phyloP scores from a whole-genome alignment of 2,888 invertebrate genomes.

The Perizoma flavofasciatum region DNA sequence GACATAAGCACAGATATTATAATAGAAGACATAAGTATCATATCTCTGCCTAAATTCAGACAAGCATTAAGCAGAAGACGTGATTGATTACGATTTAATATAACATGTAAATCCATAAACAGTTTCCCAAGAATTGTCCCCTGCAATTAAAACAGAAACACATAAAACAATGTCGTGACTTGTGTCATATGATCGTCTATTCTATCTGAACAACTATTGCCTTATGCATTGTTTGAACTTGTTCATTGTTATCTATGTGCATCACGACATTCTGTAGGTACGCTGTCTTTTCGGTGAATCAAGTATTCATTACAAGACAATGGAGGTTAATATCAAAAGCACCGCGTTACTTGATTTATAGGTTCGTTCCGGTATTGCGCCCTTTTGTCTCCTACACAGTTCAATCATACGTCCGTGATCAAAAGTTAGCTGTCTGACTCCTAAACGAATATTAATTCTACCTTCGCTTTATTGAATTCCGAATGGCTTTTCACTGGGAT shows the following conservation, averaged over 20 bases:
- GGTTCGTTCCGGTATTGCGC: slow-evolving; percentile 55
- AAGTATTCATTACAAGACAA: slow-evolving; percentile 59
- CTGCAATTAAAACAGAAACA: slow-evolving; percentile 12
- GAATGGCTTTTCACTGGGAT: neutral
- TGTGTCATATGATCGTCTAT: slow-evolving; percentile 21
- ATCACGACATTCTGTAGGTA: slow-evolving; percentile 35
- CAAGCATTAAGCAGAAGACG: too few relatives aligned
- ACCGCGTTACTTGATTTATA: slow-evolving; percentile 71
- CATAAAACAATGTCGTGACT: slow-evolving; percentile 28
- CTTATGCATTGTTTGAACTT: slow-evolving; percentile 36
- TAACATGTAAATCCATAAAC: slow-evolving; percentile 10
- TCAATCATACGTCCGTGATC: slow-evolving; percentile 60
- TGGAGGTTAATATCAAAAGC: slow-evolving; percentile 66
- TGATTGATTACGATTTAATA: neutral
- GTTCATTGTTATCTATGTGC: slow-evolving; percentile 37
- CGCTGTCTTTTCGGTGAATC: slow-evolving; percentile 40
- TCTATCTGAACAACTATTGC: slow-evolving; percentile 11
- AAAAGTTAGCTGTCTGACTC: slow-evolving; percentile 49
- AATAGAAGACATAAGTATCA: too few relatives aligned
- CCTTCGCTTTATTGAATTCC: slow-evolving; percentile 30
- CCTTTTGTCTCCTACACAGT: slow-evolving; percentile 61
- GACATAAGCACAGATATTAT: too few relatives aligned
- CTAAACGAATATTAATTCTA: slow-evolving; percentile 50
- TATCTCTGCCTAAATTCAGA: too few relatives aligned
- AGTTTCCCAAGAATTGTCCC: slow-evolving; percentile 6